Conservation (phyloP, 2,113 vertebrate species). For the Cyanoramphus novaezelandiae region DNA sequence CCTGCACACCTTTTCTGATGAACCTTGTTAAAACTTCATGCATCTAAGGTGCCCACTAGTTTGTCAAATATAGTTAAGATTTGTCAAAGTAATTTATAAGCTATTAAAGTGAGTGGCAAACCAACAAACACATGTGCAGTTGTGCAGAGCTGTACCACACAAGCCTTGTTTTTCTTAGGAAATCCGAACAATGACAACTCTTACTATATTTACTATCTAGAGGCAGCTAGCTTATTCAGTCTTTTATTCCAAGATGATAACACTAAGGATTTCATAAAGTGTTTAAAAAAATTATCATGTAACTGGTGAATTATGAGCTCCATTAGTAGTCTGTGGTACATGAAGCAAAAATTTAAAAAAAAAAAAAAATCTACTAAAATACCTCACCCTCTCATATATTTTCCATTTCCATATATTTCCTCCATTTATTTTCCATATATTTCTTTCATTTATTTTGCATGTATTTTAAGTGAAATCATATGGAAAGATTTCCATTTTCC, state of each 20-base stretch:
- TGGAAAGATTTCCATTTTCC: neutral
- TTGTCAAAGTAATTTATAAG: neutral
- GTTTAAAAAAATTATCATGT: neutral
- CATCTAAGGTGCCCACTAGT: neutral
- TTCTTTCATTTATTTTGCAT: neutral
- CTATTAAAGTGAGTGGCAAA: neutral
- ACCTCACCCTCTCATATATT: neutral
- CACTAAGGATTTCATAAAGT: neutral
- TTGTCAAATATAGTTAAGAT: neutral
- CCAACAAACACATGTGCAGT: neutral
- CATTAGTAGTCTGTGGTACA: neutral
- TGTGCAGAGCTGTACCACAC: fast-evolving
- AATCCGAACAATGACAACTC: neutral
- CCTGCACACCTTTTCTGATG: neutral
- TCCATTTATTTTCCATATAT: neutral
- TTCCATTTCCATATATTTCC: neutral
- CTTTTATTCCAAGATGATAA: neutral
- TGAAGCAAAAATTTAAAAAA: neutral
- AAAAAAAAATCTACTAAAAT: neutral
- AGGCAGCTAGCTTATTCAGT: neutral
- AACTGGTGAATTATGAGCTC: neutral
- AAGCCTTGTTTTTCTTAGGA: neutral
- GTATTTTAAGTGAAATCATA: neutral
- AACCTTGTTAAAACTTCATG: neutral
- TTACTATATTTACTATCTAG: neutral